Conservation (phyloP, 2,888 invertebrate genomes). For the Urechis unicinctus region DNA sequence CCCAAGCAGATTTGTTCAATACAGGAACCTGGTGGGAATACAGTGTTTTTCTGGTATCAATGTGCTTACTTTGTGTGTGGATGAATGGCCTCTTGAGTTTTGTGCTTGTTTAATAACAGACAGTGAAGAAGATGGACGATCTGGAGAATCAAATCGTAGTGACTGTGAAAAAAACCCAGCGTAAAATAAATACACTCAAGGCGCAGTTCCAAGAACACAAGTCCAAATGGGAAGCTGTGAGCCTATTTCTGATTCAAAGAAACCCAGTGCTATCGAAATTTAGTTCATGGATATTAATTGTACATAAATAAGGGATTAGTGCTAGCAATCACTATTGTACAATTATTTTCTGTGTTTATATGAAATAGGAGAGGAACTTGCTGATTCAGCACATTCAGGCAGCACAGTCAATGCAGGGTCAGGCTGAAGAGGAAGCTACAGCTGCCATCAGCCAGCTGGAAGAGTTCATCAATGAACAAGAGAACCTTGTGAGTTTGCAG, state of each 20-base stretch:
- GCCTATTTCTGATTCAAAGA: no score
- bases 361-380: conserved; percentile 36
- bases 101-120: not conserved
- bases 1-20: conserved; percentile 1
- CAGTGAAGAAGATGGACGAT: not conserved
- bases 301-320: not conserved
- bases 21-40: conserved; percentile 2
- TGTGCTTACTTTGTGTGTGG: no score
- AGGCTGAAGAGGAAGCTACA: conserved; percentile 47
- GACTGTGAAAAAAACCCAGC: not conserved
- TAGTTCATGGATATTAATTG: not conserved
- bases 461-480: conserved; percentile 47
- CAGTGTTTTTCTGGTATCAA: no score
- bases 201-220: conserved; percentile 49
- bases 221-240: conserved; percentile 44
- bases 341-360: conserved; percentile 2
- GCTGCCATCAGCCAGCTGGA: conserved; percentile 44
- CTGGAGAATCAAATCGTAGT: not conserved
- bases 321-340: not conserved
- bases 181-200: conserved; percentile 42
- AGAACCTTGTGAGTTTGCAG: conserved; percentile 31
- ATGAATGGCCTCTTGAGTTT: no score
- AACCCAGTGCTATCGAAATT: no score
- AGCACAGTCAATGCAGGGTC: conserved; percentile 37
- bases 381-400: conserved; percentile 41